phyloP scores from a whole-genome alignment of 2,113 vertebrate genomes.

The Merops nubicus region DNA sequence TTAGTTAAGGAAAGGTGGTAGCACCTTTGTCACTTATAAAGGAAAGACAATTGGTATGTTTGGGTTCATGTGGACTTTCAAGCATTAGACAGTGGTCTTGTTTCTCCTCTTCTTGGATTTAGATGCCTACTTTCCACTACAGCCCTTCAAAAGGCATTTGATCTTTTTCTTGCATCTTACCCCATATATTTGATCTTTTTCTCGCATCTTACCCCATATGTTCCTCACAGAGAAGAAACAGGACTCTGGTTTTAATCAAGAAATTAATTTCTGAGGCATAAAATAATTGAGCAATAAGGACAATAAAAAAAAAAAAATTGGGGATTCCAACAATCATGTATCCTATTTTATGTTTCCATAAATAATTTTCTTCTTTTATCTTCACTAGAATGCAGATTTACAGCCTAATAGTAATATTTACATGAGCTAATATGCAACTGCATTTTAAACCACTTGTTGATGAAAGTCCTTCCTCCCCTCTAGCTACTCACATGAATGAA shows the following conservation, averaged over 20 bases:
- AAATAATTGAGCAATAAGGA: background rate
- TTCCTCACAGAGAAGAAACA: background rate
- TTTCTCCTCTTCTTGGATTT: background rate
- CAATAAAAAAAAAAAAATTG: constrained; percentile 8
- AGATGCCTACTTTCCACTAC: background rate
- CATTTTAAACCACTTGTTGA: background rate
- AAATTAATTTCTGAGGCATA: background rate
- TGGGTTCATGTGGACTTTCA: background rate
- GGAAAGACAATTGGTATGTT: background rate
- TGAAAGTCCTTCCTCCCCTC: background rate
- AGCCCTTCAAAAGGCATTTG: background rate
- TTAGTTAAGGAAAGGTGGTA: background rate
- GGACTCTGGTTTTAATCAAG: background rate
- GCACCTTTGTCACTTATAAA: background rate
- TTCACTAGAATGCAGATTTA: background rate
- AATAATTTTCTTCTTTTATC: background rate
- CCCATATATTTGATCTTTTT: background rate
- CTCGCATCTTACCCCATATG: background rate
- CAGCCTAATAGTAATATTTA: background rate
- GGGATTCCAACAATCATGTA: background rate
- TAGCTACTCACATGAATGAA: background rate
- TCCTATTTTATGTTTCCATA: constrained; percentile 8
- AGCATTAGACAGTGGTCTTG: background rate
- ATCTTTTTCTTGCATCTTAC: background rate
- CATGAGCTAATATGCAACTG: background rate